Percentiles rank a stretch among this genome's conserved stretches.
phyloP scores from a whole-genome alignment of 2,113 vertebrate genomes.

The Cervus canadensis region DNA sequence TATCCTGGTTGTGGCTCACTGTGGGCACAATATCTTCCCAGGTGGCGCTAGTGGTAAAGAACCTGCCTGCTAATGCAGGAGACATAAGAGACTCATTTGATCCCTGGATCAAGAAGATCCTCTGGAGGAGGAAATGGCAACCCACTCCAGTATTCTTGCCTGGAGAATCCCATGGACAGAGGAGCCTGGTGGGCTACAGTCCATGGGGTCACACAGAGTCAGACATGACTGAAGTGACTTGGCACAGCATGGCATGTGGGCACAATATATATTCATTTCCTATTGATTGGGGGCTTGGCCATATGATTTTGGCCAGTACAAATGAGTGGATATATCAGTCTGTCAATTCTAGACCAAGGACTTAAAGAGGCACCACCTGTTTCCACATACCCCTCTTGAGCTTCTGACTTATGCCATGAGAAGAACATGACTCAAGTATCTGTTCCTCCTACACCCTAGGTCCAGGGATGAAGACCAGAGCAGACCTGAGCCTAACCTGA shows the following conservation, averaged over 20 bases:
- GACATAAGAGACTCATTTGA: not conserved
- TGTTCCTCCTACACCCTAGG: not conserved
- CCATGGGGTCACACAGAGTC: not conserved
- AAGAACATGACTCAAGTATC: not conserved
- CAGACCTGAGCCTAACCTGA: not conserved
- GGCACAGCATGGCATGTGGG: not conserved
- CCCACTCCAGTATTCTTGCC: not conserved
- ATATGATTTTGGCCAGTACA: not conserved
- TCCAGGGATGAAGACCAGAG: not conserved
- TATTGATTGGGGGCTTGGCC: not conserved
- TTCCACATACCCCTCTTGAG: not conserved
- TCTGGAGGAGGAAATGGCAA: not conserved
- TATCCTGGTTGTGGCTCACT: not conserved
- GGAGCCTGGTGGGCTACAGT: not conserved
- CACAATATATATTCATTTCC: not conserved
- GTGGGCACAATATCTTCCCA: not conserved
- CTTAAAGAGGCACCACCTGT: not conserved
- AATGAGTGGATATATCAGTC: not conserved
- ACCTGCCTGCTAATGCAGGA: not conserved
- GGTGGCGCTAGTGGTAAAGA: not conserved
- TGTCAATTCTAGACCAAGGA: not conserved
- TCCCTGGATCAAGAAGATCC: not conserved
- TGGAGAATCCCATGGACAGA: not conserved
- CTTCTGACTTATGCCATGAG: not conserved
- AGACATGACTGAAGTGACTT: not conserved